Percentiles rank a stretch among this genome's conserved stretches.
Conservation (phyloP, 2,888 invertebrate genomes). For the Hyposoter didymator region DNA sequence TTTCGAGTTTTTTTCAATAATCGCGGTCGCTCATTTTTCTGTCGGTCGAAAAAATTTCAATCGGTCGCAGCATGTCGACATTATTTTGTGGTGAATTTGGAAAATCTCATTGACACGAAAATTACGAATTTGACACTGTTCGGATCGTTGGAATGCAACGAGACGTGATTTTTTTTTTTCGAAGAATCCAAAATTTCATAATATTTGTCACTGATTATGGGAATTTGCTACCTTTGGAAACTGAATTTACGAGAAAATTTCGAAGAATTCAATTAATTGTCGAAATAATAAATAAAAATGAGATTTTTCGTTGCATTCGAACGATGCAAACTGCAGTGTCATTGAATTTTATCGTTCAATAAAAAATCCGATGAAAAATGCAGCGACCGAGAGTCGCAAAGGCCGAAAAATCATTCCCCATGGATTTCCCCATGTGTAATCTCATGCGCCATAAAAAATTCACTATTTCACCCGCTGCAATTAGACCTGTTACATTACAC, state of each 20-base stretch:
- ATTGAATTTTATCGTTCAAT: not conserved
- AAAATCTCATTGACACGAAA: too few species aligned
- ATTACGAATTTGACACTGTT: too few species aligned
- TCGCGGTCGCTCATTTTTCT: not conserved
- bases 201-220: too few species aligned
- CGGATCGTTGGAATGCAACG: too few species aligned
- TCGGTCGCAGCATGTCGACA: not conserved
- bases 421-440: constrained; percentile 30
- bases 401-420: not conserved
- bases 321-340: not conserved
- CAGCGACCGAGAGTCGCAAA: not conserved
- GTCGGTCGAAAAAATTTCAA: not conserved
- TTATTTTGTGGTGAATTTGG: not conserved
- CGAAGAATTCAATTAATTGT: too few species aligned
- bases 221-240: too few species aligned
- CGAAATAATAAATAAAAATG: too few species aligned
- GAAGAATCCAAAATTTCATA: too few species aligned
- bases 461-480: constrained; percentile 11
- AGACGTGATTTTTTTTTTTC: too few species aligned
- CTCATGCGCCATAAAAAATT: constrained; percentile 15
- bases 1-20: not conserved
- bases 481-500: constrained; percentile 17
- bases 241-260: too few species aligned
- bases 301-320: too few species aligned
- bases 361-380: not conserved